Conservation (phyloP, 2,888 invertebrate species). For the Pachycephus smyrnensis region DNA sequence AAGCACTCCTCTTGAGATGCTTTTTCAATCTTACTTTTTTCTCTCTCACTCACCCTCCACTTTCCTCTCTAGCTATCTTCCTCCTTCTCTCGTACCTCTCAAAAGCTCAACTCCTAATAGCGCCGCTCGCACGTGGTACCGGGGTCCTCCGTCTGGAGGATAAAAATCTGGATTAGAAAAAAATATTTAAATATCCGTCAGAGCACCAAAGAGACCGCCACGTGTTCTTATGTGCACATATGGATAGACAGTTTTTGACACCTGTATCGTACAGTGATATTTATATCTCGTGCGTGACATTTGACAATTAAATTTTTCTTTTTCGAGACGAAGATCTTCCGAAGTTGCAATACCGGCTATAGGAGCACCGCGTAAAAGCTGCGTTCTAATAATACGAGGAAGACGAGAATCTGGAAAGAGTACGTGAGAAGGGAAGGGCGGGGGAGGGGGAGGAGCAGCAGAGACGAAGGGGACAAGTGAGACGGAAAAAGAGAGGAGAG, state of each 20-base stretch:
- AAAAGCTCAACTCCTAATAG: background rate
- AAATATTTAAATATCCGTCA: background rate
- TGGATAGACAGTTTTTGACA: background rate
- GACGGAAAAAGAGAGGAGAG: conserved; percentile 9
- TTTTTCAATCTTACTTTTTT: background rate
- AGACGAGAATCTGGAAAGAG: conserved; percentile 24
- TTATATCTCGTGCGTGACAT: background rate
- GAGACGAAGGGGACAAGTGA: conserved; percentile 6
- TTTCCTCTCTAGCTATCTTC: no score
- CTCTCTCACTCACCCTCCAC: background rate
- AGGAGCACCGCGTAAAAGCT: conserved; percentile 19
- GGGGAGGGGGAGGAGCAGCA: background rate
- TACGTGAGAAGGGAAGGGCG: background rate
- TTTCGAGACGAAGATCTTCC: background rate
- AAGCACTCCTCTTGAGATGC: background rate
- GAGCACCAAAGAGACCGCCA: background rate
- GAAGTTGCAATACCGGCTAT: background rate
- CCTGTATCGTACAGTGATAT: background rate
- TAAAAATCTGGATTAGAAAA: background rate
- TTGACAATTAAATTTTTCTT: background rate
- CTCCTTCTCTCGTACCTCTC: no score
- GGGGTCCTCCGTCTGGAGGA: background rate
- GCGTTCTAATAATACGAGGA: conserved; percentile 52
- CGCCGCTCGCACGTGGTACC: background rate
- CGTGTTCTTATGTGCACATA: background rate